A percentile compares a stretch with the other conserved stretches of the same genome.
These are phyloP conservation scores for Bufo gargarizans DNA, from an alignment of 2,113 vertebrate genomes.

Conservation along the genomic window DNA sequence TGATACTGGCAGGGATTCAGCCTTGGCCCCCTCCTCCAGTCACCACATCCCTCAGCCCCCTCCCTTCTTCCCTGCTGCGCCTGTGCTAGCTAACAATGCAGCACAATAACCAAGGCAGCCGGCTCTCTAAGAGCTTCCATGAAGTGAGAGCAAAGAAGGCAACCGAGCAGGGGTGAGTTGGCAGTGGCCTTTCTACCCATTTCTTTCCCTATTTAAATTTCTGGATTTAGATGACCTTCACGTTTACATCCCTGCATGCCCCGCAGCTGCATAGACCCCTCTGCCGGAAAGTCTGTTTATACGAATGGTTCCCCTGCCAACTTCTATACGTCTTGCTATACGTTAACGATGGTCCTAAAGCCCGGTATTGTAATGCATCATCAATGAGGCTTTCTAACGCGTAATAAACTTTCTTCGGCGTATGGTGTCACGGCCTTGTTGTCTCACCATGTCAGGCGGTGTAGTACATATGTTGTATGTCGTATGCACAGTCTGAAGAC, in stretches of 20 bases:
- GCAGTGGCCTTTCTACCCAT: background rate
- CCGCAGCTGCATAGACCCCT: background rate
- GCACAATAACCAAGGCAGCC: slow-evolving; percentile 55
- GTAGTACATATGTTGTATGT: background rate
- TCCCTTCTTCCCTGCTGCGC: slow-evolving; percentile 56
- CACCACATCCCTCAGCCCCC: slow-evolving; percentile 43
- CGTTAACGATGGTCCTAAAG: background rate
- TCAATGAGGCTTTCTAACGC: too few species aligned
- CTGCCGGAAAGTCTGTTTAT: slow-evolving; percentile 6
- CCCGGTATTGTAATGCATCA: background rate
- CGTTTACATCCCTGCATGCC: background rate
- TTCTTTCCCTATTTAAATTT: background rate
- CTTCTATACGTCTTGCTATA: background rate
- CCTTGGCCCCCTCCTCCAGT: slow-evolving; percentile 7
- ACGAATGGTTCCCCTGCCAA: background rate
- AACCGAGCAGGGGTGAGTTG: slow-evolving; percentile 33
- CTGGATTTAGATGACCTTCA: background rate
- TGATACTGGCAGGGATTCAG: slow-evolving; percentile 58
- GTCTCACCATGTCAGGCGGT: background rate
- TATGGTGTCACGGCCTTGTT: background rate
- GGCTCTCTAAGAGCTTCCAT: slow-evolving; percentile 47
- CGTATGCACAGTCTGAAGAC: background rate
- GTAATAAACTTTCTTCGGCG: background rate
- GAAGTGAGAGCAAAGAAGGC: slow-evolving; percentile 51
- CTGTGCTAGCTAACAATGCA: slow-evolving; percentile 60